Base-by-base conservation (phyloP, 2,113 vertebrate species). In the Xiphorhynchus elegans region DNA sequence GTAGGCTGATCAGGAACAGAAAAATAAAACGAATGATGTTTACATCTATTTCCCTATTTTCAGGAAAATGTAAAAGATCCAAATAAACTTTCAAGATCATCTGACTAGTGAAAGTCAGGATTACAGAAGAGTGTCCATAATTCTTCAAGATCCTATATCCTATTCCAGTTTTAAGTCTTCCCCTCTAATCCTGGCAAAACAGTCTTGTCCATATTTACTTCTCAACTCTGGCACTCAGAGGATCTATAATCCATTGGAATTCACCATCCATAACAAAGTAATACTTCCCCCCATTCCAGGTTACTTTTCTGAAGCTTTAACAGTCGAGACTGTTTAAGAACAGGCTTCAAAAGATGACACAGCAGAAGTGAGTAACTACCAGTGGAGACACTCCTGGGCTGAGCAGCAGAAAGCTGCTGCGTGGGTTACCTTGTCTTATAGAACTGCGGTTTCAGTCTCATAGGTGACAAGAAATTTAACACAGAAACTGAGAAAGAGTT, bases 201-300 rank as follows among this genome's bases (percentile, higher is more conserved):
- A 29, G 24, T 24, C 8, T 67, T 26, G n/a, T 33, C 14, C 39
- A 37, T 82, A 15, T 73, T 46, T 87, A 68, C 37, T 42, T 25
- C 79, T 23, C 16, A 74, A 8, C 42, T 56, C 13, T 82, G 52
- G 17, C 28, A 50, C 40, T 40, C 25, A 20, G 40, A 39, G 35
- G 8, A 74, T 35, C 33, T 46, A 18, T 29, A 62, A 68, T 25
- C 5, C 17, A 50, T 9, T 28, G 11, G 5, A 70, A 90, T 37
- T 81, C n/a, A 62, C 25, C 5, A 33, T 18, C 11, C 20, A 40
- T 4, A 62, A 73, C 23, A 72, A 76, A 73, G 12, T 4, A 26
- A 44, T 17, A 24, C 7, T 21, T 25, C 5, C 6, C 14, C 11
- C 21, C 15, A 21, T 9, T 8, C 16, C 6, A 2, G 2, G 11